A percentile compares a stretch with the other conserved stretches of the same genome.
Conservation (phyloP, 1,140 invertebrate genomes). For the Helicoverpa zea region DNA sequence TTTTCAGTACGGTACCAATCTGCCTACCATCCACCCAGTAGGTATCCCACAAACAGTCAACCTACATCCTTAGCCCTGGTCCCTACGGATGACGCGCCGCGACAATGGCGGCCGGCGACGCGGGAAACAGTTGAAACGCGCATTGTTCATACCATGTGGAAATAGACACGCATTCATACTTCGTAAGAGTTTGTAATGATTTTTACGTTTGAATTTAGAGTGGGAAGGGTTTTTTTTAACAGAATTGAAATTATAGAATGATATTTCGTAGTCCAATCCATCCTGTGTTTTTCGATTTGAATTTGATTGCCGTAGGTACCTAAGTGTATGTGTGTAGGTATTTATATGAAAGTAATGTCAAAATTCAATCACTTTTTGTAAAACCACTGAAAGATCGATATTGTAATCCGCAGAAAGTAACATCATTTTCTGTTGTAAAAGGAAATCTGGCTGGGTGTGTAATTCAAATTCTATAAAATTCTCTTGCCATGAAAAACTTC, state of each 20-base stretch:
- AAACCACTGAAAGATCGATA: too few relatives aligned
- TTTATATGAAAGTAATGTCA: too few relatives aligned
- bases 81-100: slow-evolving; percentile 42
- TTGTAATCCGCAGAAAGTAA: too few relatives aligned
- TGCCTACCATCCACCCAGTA: slow-evolving; percentile 22
- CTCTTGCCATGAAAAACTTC: too few relatives aligned
- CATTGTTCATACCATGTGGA: slow-evolving; percentile 63
- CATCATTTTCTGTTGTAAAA: too few relatives aligned
- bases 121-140: slow-evolving; percentile 61
- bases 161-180: slow-evolving; percentile 1
- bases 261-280: too few relatives aligned
- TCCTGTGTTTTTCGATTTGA: too few relatives aligned
- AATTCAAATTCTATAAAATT: too few relatives aligned
- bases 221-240: not conserved
- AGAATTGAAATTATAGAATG: not conserved
- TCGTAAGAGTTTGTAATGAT: not conserved
- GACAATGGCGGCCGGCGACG: slow-evolving; percentile 64
- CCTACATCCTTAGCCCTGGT: slow-evolving; percentile 25
- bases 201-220: not conserved
- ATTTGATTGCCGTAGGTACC: too few relatives aligned
- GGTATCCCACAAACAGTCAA: slow-evolving; percentile 50
- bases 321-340: too few relatives aligned
- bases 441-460: too few relatives aligned
- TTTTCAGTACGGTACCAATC: not conserved
- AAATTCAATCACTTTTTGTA: too few relatives aligned